Evolutionary conservation across 30 jellyfish, hydroid and myxozoan species (phyloP).

Genomic region (Rhopilema esculentum): DNA sequence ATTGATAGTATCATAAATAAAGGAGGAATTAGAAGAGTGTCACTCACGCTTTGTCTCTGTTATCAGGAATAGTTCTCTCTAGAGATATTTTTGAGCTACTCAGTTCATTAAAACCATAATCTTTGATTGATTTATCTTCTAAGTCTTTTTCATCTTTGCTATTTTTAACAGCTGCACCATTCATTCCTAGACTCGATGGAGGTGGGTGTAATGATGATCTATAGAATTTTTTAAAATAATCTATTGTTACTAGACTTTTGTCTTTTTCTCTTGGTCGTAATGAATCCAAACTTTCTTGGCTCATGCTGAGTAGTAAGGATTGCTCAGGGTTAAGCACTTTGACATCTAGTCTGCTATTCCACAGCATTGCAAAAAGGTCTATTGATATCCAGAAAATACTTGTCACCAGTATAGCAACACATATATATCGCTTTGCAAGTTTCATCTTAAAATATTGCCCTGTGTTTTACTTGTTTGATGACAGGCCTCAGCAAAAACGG

Average conservation of each 20-base stretch:
- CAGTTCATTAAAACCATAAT: conserved; percentile 94
- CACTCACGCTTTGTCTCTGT: conserved; percentile 84
- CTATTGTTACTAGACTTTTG: conserved; percentile 61
- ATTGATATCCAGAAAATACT: conserved; percentile 89
- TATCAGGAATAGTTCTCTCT: conserved; percentile 94
- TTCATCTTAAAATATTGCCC: conserved; percentile 79
- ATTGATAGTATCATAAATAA: no score
- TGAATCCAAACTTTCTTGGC: conserved; percentile 51
- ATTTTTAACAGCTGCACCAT: conserved; percentile 88
- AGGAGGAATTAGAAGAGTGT: neutral
- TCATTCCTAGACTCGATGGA: conserved; percentile 89
- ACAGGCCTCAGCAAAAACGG: no score
- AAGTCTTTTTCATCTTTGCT: conserved; percentile 68
- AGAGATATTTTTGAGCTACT: conserved; percentile 94
- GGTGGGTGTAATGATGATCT: conserved; percentile 60
- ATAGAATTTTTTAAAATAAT: conserved; percentile 77
- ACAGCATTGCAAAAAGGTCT: conserved; percentile 82
- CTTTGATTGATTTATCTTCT: conserved; percentile 83
- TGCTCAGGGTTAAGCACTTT: conserved; percentile 78
- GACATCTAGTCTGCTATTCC: conserved; percentile 69
- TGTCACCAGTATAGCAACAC: conserved; percentile 78
- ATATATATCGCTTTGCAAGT: conserved; percentile 89
- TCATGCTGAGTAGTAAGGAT: conserved; percentile 70
- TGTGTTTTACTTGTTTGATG: no score
- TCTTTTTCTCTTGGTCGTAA: conserved; percentile 58